Evolutionary conservation across 2,113 vertebrate genomes (phyloP).

Genomic region (Zosterops pallidus): DNA sequence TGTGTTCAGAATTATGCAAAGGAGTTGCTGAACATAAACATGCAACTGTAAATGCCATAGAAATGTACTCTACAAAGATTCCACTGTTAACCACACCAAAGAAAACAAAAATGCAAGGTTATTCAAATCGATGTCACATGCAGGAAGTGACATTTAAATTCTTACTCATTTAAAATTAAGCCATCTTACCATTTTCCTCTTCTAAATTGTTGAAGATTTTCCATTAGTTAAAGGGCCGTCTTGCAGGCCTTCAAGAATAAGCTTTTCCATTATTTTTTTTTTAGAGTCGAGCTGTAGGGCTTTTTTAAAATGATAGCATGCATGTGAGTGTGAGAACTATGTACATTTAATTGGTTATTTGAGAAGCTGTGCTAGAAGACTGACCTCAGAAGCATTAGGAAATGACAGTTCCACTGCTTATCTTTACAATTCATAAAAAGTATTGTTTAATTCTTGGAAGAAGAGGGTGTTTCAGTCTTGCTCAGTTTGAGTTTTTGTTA

Average conservation of each 20-base stretch:
- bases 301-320: neutral
- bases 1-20: slow-evolving; percentile 37
- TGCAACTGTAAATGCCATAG: slow-evolving; percentile 16
- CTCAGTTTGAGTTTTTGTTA: neutral
- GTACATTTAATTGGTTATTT: neutral
- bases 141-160: slow-evolving; percentile 66
- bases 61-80: slow-evolving; percentile 44
- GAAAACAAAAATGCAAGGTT: slow-evolving; percentile 51
- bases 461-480: neutral
- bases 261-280: slow-evolving; percentile 30
- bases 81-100: slow-evolving; percentile 51
- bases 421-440: slow-evolving; percentile 32
- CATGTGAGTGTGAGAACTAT: neutral
- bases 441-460: slow-evolving; percentile 51
- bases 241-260: slow-evolving; percentile 23
- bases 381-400: slow-evolving; percentile 16
- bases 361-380: neutral
- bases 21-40: slow-evolving; percentile 1
- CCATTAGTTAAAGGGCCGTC: slow-evolving; percentile 22
- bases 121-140: slow-evolving; percentile 33
- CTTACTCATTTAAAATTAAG: slow-evolving; percentile 56
- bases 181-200: slow-evolving; percentile 22
- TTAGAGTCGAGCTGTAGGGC: neutral
- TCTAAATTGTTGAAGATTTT: slow-evolving; percentile 33
- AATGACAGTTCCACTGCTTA: slow-evolving; percentile 13